Percentiles rank a stretch among this genome's conserved stretches.
phyloP scores from a whole-genome alignment of 30 jellyfish, hydroid and myxozoan genomes.

The Aurelia sp. region DNA sequence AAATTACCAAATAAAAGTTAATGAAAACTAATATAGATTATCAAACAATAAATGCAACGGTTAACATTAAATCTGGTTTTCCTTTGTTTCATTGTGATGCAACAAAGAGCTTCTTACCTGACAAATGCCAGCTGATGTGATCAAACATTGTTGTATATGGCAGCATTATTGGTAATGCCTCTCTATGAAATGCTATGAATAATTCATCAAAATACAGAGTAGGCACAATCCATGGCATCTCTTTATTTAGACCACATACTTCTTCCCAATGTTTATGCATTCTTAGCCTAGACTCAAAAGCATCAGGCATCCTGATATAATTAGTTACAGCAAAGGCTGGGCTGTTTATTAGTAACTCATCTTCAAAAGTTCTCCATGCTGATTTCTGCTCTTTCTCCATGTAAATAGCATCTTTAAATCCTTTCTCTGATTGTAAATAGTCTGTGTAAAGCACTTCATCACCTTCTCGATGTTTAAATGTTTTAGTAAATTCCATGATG shows the following conservation, averaged over 20 bases:
- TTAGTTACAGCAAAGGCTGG: constrained; percentile 74
- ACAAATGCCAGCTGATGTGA: constrained; percentile 37
- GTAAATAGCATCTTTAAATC: constrained; percentile 42
- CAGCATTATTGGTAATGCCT: constrained; percentile 62
- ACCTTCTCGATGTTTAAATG: constrained; percentile 29
- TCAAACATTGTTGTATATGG: constrained; percentile 69
- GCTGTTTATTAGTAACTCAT: constrained; percentile 42
- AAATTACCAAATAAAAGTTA: no score
- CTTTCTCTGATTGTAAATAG: constrained; percentile 31
- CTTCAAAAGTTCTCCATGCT: constrained; percentile 72
- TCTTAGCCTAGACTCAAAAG: constrained; percentile 26
- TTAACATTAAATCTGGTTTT: no score
- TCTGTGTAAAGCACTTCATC: constrained; percentile 3
- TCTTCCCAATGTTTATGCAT: constrained; percentile 55
- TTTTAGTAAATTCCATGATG: constrained; percentile 11
- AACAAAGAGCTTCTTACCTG: constrained; percentile 3
- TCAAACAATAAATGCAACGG: no score
- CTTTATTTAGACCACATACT: constrained; percentile 26
- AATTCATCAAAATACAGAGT: constrained; percentile 65
- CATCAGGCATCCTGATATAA: constrained; percentile 22
- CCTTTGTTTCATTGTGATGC: no score
- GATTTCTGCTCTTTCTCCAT: constrained; percentile 28
- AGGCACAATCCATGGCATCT: constrained; percentile 63
- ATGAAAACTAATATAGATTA: no score
- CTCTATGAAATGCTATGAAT: constrained; percentile 68